phyloP scores from a whole-genome alignment of 2,113 vertebrate species.

The Hydrochoerus hydrochaeris region DNA sequence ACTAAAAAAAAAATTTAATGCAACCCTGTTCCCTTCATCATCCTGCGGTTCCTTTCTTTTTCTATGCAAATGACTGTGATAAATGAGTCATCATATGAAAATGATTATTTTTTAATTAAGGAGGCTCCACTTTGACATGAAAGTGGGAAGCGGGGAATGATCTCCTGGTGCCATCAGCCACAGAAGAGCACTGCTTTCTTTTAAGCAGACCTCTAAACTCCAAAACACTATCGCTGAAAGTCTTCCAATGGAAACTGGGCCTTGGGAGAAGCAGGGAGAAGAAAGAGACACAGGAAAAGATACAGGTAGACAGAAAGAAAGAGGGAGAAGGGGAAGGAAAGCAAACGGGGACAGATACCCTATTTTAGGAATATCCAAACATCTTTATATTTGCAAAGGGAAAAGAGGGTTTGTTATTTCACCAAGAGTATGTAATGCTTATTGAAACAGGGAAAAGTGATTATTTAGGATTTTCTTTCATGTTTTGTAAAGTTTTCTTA shows the following conservation, averaged over 20 bases:
- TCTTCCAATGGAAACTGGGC: neutral
- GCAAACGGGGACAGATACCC: neutral
- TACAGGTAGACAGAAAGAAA: neutral
- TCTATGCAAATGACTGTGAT: constrained; percentile 23
- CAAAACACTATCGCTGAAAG: neutral
- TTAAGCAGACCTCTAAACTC: constrained; percentile 6
- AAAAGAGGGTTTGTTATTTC: neutral
- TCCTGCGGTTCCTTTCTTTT: constrained; percentile 2
- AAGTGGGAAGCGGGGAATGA: neutral
- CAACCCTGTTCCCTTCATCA: neutral
- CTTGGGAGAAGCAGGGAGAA: neutral
- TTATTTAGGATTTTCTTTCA: neutral
- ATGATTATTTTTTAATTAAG: constrained; percentile 47
- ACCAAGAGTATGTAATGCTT: neutral
- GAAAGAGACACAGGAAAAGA: rapidly evolving
- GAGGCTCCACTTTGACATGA: neutral
- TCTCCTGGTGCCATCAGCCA: neutral
- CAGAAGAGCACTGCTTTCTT: constrained; percentile 57
- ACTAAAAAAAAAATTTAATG: constrained; percentile 6
- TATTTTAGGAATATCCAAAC: neutral
- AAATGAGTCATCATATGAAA: constrained; percentile 32
- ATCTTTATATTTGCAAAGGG: neutral
- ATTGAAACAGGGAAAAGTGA: neutral
- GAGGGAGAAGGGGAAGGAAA: neutral
- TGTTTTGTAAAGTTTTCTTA: neutral